Evolutionary conservation across 53 echinoderm and acorn worm genomes (phyloP).

Genomic region (Crossaster papposus): DNA sequence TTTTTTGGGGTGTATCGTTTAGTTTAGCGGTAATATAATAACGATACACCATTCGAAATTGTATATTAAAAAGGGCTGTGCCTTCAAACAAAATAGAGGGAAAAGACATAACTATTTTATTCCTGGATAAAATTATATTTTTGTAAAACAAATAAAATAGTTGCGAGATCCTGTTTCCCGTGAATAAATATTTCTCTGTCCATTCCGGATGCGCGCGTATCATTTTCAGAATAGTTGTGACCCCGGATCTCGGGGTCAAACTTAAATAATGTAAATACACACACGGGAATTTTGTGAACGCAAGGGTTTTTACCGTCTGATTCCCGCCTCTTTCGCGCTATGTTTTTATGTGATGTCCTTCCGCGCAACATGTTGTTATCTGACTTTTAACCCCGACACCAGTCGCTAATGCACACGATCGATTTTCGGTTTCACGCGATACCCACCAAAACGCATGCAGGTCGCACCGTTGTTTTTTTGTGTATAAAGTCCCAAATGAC

Average conservation of each 20-base stretch:
- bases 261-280: background rate
- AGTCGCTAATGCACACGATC: background rate
- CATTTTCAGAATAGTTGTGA: background rate
- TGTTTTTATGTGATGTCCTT: background rate
- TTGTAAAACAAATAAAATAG: background rate
- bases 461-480: too few relatives aligned
- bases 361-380: background rate
- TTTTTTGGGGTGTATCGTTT: background rate
- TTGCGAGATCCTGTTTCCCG: background rate
- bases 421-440: too few relatives aligned
- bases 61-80: slow-evolving; percentile 63
- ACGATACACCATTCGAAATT: slow-evolving; percentile 8
- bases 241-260: slow-evolving; percentile 5
- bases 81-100: slow-evolving; percentile 51
- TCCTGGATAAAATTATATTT: slow-evolving; percentile 20
- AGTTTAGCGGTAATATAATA: background rate
- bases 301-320: slow-evolving; percentile 23
- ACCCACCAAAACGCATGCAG: too few relatives aligned
- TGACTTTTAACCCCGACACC: background rate
- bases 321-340: background rate
- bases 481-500: too few relatives aligned
- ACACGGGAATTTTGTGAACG: background rate
- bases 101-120: slow-evolving; percentile 61
- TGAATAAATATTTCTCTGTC: background rate
- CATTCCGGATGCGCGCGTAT: slow-evolving; percentile 1